Evolutionary conservation across 2,113 vertebrate species (phyloP).

Genomic region (Thermophis baileyi): DNA sequence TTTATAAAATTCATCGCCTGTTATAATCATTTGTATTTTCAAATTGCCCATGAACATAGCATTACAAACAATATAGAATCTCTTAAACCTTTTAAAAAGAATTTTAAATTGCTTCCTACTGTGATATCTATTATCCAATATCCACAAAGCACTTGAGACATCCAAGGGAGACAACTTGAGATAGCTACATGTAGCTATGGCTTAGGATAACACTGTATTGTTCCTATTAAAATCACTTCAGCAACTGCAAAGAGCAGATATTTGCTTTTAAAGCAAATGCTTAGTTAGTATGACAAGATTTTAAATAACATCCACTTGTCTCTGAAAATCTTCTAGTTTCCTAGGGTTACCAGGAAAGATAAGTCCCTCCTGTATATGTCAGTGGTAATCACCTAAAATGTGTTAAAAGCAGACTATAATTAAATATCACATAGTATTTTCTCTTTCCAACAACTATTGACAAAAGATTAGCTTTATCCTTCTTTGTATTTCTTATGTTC

Average conservation of each 20-base stretch:
- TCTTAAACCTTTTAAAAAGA: neutral
- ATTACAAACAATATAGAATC: neutral
- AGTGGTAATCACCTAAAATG: neutral
- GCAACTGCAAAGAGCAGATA: neutral
- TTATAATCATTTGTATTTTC: conserved; percentile 2
- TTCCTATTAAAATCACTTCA: neutral
- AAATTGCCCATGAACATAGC: neutral
- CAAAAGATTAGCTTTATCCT: neutral
- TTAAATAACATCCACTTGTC: neutral
- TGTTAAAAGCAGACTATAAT: neutral
- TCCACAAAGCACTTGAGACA: neutral
- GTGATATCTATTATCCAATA: neutral
- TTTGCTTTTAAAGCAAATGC: neutral
- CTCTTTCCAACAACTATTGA: neutral
- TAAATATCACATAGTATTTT: neutral
- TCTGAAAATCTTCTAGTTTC: neutral
- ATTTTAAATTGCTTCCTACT: neutral
- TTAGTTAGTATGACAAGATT: neutral
- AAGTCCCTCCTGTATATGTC: neutral
- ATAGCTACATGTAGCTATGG: neutral
- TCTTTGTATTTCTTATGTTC: neutral
- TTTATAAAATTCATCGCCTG: neutral
- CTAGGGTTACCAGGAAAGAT: neutral
- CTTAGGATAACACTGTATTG: neutral
- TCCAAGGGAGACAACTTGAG: neutral